phyloP scores from a whole-genome alignment of 2,888 invertebrate genomes.

The Drosophila paracracens region DNA sequence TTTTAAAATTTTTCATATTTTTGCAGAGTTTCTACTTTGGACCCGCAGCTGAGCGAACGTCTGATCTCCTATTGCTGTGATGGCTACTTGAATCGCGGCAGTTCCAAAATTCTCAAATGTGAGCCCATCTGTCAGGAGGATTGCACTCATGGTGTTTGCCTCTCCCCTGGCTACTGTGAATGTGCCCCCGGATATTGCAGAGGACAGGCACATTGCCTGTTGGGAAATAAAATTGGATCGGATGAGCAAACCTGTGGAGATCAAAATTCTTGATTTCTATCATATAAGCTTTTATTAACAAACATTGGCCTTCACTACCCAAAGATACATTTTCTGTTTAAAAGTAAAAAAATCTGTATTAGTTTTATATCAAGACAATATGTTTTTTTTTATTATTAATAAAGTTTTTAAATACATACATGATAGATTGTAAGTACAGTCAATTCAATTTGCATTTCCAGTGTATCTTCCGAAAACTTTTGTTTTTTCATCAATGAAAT shows the following conservation, averaged over 20 bases:
- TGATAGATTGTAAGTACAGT: no score
- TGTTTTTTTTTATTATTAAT: no score
- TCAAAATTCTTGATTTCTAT: background rate
- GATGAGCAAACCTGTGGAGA: background rate
- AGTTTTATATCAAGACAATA: no score
- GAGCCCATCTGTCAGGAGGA: slow-evolving; percentile 85
- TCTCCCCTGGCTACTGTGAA: slow-evolving; percentile 83
- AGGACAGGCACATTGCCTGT: slow-evolving; percentile 40
- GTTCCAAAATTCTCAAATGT: slow-evolving; percentile 85
- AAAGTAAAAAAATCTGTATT: background rate
- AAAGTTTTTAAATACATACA: no score
- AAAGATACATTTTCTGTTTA: background rate
- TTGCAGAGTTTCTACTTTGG: slow-evolving; percentile 60
- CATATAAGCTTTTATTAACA: background rate
- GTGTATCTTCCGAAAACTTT: no score
- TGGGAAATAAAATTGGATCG: slow-evolving; percentile 34
- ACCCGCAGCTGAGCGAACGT: slow-evolving; percentile 85
- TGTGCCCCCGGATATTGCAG: slow-evolving; percentile 76
- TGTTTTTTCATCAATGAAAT: no score
- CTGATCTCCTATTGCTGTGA: slow-evolving; percentile 89
- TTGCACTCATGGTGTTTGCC: slow-evolving; percentile 86
- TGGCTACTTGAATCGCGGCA: slow-evolving; percentile 88
- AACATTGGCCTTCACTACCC: background rate
- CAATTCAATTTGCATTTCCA: no score
- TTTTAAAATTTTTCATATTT: slow-evolving; percentile 1